Percentiles rank a stretch among this genome's conserved stretches.
These are phyloP conservation scores for Centruroides sculpturatus DNA, from an alignment of 1,140 invertebrate genomes.

Conservation along the genomic window DNA sequence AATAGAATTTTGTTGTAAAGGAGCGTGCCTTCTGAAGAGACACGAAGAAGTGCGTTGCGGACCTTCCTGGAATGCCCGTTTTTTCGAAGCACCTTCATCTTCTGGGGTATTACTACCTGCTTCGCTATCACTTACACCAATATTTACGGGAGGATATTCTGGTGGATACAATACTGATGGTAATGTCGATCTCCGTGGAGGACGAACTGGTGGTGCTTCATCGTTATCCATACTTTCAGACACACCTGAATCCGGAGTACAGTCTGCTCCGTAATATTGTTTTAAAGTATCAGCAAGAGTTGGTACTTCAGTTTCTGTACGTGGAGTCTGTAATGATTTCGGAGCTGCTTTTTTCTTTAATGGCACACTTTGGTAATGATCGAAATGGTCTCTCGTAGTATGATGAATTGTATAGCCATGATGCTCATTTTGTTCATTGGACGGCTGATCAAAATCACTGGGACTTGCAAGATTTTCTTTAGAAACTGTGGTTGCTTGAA, in stretches of 20 bases:
- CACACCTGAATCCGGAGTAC: constrained; percentile 31
- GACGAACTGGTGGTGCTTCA: background rate
- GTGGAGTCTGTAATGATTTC: background rate
- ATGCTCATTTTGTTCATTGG: background rate
- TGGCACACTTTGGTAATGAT: background rate
- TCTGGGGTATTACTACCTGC: background rate
- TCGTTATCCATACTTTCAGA: constrained; percentile 23
- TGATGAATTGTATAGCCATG: background rate
- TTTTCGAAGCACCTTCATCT: background rate
- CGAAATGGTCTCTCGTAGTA: background rate
- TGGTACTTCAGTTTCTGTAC: background rate
- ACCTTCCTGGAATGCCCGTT: background rate
- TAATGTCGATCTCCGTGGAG: constrained; percentile 3
- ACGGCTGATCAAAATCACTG: no score
- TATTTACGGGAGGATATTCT: background rate
- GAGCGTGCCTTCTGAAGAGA: background rate
- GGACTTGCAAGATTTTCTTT: no score
- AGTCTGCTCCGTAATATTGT: constrained; percentile 19
- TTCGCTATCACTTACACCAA: background rate
- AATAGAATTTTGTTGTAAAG: background rate
- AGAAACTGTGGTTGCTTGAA: no score
- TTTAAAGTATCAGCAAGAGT: no score
- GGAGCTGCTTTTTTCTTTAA: background rate
- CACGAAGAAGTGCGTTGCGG: background rate
- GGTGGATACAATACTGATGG: background rate